Evolutionary conservation across 2,113 vertebrate species (phyloP).

Genomic region (Suncus etruscus): DNA sequence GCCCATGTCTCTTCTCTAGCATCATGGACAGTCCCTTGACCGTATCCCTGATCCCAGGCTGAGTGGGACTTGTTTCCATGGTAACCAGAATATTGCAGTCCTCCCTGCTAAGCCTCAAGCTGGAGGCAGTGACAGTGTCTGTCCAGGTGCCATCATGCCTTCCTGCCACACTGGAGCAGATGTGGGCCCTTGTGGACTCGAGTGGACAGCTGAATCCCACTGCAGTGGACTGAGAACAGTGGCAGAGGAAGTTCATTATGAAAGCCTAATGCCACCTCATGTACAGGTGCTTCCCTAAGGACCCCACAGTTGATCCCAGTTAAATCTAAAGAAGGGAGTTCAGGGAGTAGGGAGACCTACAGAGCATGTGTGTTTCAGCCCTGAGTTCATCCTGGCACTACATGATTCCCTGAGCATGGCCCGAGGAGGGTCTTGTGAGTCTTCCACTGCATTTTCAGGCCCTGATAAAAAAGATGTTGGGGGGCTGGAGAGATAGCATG

Average conservation of each 20-base stretch:
- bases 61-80: background rate
- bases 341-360: too few relatives aligned
- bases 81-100: background rate
- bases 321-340: background rate
- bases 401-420: background rate
- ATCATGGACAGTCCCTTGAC: too few relatives aligned
- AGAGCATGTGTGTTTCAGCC: too few relatives aligned
- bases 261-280: conserved; percentile 40
- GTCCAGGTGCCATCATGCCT: background rate
- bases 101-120: background rate
- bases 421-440: background rate
- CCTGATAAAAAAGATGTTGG: too few relatives aligned
- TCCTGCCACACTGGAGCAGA: background rate
- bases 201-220: background rate
- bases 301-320: background rate
- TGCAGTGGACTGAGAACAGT: background rate
- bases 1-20: too few relatives aligned
- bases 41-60: background rate
- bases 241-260: background rate
- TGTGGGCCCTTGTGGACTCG: background rate
- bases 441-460: too few relatives aligned
- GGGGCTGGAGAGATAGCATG: too few relatives aligned
- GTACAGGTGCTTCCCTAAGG: background rate
- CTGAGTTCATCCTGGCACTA: too few relatives aligned
- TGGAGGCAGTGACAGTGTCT: background rate